Evolutionary conservation across 1,140 invertebrate genomes (phyloP).

Genomic region (Caerostris extrusa): DNA sequence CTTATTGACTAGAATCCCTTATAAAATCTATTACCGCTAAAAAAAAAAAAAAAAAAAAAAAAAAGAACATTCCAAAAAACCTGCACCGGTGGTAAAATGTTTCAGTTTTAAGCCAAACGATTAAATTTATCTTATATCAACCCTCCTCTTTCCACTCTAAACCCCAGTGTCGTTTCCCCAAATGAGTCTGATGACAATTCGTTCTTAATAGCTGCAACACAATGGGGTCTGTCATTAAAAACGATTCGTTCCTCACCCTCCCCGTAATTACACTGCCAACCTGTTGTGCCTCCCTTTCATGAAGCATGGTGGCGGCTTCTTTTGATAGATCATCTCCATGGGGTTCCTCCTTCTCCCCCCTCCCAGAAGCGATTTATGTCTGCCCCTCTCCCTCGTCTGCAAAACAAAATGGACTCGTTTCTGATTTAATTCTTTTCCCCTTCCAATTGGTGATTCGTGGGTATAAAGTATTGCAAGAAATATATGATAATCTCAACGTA

Average conservation of each 20-base stretch:
- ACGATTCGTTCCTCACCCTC: background rate
- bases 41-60: too few relatives aligned
- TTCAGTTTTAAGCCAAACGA: too few relatives aligned
- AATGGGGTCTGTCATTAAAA: background rate
- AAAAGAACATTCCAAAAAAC: too few relatives aligned
- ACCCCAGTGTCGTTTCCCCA: background rate
- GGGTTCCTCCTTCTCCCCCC: background rate
- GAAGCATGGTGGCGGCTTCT: background rate
- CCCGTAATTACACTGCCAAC: constrained; percentile 39
- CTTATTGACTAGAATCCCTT: too few relatives aligned
- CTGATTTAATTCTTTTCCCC: background rate
- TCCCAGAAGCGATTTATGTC: background rate
- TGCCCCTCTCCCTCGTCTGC: background rate
- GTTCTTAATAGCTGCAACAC: background rate
- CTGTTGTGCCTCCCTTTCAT: constrained; percentile 35
- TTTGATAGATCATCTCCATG: background rate
- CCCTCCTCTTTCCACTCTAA: too few relatives aligned
- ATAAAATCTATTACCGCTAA: too few relatives aligned
- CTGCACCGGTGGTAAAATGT: too few relatives aligned
- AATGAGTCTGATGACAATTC: constrained; percentile 40
- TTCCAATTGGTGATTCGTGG: background rate
- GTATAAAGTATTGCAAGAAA: too few relatives aligned
- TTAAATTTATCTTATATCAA: too few relatives aligned
- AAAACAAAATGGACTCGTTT: background rate
- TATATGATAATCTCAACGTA: too few relatives aligned